Percentiles rank a stretch among this genome's conserved stretches.
These are phyloP conservation scores for Palythoa grandis DNA, from an alignment of 92 coral and sea anemone species.

Conservation along the genomic window DNA sequence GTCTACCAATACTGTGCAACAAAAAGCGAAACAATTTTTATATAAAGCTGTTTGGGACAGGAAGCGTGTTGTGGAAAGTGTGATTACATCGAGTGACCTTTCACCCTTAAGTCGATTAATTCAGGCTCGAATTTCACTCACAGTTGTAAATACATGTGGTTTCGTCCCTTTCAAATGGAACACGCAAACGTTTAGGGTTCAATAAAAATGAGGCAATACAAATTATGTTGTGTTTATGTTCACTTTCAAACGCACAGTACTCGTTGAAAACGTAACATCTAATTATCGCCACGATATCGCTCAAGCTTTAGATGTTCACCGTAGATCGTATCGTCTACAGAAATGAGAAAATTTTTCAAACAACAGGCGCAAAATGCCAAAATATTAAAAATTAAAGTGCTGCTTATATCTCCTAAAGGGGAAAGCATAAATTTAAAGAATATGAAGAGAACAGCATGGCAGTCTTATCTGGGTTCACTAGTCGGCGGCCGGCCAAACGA, in stretches of 20 bases:
- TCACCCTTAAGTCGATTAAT: conserved; percentile 31
- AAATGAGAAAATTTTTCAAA: background rate
- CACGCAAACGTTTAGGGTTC: conserved; percentile 6
- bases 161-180: background rate
- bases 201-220: background rate
- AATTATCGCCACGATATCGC: too few relatives aligned
- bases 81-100: conserved; percentile 29
- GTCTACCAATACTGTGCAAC: background rate
- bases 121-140: conserved; percentile 13
- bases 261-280: background rate
- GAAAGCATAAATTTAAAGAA: background rate
- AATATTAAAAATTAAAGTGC: background rate
- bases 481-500: background rate
- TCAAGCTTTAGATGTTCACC: too few relatives aligned
- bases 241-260: background rate
- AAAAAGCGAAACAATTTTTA: background rate
- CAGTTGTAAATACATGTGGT: conserved; percentile 2
- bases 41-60: background rate
- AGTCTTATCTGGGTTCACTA: too few relatives aligned
- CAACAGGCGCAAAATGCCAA: background rate
- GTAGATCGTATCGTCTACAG: too few relatives aligned
- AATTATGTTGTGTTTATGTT: too few relatives aligned
- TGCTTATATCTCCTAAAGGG: background rate
- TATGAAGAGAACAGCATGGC: background rate
- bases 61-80: conserved; percentile 10